Base-by-base conservation (phyloP, 2,888 invertebrate species). In the Polydesmus complanatus region DNA sequence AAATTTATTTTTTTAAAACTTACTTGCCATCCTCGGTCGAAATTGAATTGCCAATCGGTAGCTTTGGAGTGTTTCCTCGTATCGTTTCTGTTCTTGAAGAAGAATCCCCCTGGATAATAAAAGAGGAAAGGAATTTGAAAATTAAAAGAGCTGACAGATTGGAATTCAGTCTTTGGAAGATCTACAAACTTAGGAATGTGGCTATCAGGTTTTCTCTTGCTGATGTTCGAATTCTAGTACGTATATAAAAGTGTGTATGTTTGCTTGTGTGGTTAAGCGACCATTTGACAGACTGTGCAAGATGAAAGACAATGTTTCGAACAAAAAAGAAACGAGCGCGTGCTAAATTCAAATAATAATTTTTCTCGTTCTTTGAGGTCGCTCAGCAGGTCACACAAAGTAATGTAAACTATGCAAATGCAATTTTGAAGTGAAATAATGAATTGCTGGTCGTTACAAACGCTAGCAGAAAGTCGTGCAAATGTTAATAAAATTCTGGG, bases 31-130 rank as follows among this genome's bases (percentile, higher is more conserved):
- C 70, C 89, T 87, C 66, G 94, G 93, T 75, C 95, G 81, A 78
- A 86, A 94, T 75, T 88, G 86, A 73, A 94, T 91, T 67, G 94
- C 94, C 70, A 84, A 82, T 75, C 88, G 85, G 77, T 93, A 94
- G 78, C 90, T 90, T 74, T 85, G 83, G 72, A 93, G 84, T 64
- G 94, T 92, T 73, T 89, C 89, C 68, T 87, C 83, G 74, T 85
- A 85, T 70, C 90, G 82, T 72, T 86, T 84, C 77, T 88, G 86
- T 70, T 89, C 88, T 77, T 94, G 93, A 69, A 89, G 83, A 71
- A 94, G 78, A 72, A 93, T 88, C 64, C 94, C 95, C 74, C 92
- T 93, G 84, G 37, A 8, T 8, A 37, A 5, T 8, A 37, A 8
- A 37, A 37, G 14, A 37, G 14, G 14, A 37, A 64, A 83, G 84